Conservation (phyloP, 2,113 vertebrate genomes). For the Barbus barbus region DNA sequence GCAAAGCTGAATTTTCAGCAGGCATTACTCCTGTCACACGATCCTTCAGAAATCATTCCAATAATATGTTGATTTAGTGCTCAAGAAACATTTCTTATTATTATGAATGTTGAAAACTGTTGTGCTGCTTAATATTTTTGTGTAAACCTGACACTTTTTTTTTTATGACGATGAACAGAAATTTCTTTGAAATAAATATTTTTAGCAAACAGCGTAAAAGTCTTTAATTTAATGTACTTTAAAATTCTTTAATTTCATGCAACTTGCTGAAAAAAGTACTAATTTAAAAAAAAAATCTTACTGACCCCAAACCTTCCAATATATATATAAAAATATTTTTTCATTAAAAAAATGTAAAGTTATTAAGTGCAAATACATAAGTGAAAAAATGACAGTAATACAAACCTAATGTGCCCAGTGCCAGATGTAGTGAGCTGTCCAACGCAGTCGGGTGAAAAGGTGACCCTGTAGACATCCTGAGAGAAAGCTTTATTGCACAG, state of each 20-base stretch:
- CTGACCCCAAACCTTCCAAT: background rate
- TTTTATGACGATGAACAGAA: background rate
- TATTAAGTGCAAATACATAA: background rate
- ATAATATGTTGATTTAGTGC: background rate
- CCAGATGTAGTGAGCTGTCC: conserved; percentile 86
- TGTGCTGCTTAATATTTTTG: background rate
- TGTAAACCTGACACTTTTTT: background rate
- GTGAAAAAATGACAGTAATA: background rate
- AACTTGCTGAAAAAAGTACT: background rate
- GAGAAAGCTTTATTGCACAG: conserved; percentile 86
- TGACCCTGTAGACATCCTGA: conserved; percentile 88
- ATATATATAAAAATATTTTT: background rate
- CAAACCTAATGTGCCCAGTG: conserved; percentile 85
- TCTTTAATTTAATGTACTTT: too few relatives aligned
- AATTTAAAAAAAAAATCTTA: background rate
- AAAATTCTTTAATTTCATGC: too few relatives aligned
- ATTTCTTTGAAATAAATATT: background rate
- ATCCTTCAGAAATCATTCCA: background rate
- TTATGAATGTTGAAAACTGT: background rate
- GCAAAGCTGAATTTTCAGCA: background rate
- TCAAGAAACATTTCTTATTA: too few relatives aligned
- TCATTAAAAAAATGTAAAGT: background rate
- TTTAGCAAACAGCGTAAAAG: too few relatives aligned
- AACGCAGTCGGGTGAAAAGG: conserved; percentile 85
- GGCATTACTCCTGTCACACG: background rate